phyloP scores from a whole-genome alignment of 1,140 invertebrate species.

The Drosophila lacteicornis region DNA sequence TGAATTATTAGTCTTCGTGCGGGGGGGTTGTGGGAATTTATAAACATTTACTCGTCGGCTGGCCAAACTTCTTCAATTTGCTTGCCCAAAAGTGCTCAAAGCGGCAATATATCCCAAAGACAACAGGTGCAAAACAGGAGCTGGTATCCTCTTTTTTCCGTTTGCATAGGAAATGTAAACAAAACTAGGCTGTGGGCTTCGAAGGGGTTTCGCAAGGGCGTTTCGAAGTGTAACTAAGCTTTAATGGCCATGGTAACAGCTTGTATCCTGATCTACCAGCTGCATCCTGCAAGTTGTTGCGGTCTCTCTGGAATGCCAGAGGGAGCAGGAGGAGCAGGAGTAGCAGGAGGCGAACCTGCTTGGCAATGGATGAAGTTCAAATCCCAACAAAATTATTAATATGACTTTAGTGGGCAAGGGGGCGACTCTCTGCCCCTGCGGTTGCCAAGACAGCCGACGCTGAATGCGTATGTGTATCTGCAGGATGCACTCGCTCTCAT shows the following conservation, averaged over 20 bases:
- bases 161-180: constrained; percentile 67
- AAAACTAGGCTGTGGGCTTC: constrained; percentile 18
- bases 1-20: constrained; percentile 24
- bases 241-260: constrained; percentile 52
- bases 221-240: constrained; percentile 44
- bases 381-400: constrained; percentile 81
- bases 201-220: constrained; percentile 3
- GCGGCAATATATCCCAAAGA: constrained; percentile 15
- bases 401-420: constrained; percentile 60
- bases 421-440: constrained; percentile 11
- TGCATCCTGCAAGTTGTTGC: constrained; percentile 44
- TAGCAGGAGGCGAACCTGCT: background rate
- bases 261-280: constrained; percentile 9
- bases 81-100: constrained; percentile 5
- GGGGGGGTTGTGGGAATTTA: constrained; percentile 21
- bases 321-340: constrained; percentile 1
- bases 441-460: constrained; percentile 68
- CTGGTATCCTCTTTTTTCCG: constrained; percentile 21
- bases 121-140: constrained; percentile 43
- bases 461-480: constrained; percentile 39
- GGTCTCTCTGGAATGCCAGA: constrained; percentile 15
- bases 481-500: constrained; percentile 39
- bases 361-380: constrained; percentile 45
- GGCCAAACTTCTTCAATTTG: constrained; percentile 30
- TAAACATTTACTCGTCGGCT: constrained; percentile 18